Evolutionary conservation across 1,140 invertebrate genomes (phyloP).

Genomic region (Heliconius hewitsoni): DNA sequence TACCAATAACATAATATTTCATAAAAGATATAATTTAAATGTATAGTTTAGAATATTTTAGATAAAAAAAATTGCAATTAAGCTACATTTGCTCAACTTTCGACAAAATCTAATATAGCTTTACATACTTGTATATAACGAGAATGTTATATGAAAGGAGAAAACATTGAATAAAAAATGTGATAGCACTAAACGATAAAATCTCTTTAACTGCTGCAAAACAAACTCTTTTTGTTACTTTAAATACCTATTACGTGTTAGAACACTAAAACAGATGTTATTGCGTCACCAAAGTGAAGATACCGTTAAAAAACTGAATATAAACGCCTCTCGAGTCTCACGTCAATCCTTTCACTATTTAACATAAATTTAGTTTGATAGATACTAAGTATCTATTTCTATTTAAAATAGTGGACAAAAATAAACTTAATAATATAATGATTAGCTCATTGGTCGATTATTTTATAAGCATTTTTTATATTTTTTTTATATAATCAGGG

Average conservation of each 20-base stretch:
- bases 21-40: too few species aligned
- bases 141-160: background rate
- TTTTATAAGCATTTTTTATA: too few species aligned
- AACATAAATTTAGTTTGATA: background rate
- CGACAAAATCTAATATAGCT: background rate
- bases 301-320: background rate
- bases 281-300: background rate
- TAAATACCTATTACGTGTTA: background rate
- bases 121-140: background rate
- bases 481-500: too few species aligned
- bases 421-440: background rate
- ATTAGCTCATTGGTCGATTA: background rate
- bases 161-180: background rate
- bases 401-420: background rate
- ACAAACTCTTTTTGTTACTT: background rate
- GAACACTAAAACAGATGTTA: background rate
- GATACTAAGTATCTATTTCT: background rate
- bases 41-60: too few species aligned
- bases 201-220: background rate
- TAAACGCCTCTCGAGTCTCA: background rate
- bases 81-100: too few species aligned
- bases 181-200: background rate
- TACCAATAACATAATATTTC: too few species aligned
- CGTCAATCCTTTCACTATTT: conserved; percentile 4
- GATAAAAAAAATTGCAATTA: too few species aligned